phyloP scores from a whole-genome alignment of 2,888 invertebrate species.

The Muscina levida region DNA sequence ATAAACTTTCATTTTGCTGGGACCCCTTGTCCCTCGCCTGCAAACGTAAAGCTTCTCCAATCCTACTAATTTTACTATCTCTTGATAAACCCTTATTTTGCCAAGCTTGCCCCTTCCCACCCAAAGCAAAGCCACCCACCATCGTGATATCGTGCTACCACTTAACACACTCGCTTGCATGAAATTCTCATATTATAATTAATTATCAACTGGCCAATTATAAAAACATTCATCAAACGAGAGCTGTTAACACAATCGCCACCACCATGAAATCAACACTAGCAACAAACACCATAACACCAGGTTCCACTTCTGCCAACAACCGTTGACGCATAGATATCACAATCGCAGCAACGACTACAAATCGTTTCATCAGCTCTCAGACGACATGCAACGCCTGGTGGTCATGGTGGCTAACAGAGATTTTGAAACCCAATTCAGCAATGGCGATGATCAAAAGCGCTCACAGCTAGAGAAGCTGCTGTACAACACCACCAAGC shows the following conservation, averaged over 20 bases:
- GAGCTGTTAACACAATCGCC: conserved; percentile 13
- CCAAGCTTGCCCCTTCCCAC: not conserved
- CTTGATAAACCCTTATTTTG: too few relatives aligned
- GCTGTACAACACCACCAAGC: conserved; percentile 57
- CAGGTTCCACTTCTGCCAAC: conserved; percentile 12
- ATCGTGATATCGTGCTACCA: conserved; percentile 1
- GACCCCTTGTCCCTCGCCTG: too few relatives aligned
- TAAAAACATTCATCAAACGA: conserved; percentile 49
- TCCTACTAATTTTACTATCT: too few relatives aligned
- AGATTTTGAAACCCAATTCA: conserved; percentile 1
- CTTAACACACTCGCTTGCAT: not conserved
- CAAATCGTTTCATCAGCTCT: conserved; percentile 5
- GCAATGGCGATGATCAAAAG: not conserved
- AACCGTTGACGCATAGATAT: not conserved
- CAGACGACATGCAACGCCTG: conserved; percentile 29
- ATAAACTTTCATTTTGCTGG: too few relatives aligned
- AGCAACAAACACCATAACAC: not conserved
- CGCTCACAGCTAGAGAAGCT: conserved; percentile 47
- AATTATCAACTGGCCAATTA: conserved; percentile 53
- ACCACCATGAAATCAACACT: conserved; percentile 19
- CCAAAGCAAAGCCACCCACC: conserved; percentile 20
- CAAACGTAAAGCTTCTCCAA: too few relatives aligned
- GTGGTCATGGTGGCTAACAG: not conserved
- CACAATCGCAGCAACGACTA: not conserved
- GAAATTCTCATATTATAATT: conserved; percentile 24